Evolutionary conservation across 2,888 invertebrate species (phyloP), one percentile per base, ranked within the genome.

Genomic region (Drosophila rubida): DNA sequence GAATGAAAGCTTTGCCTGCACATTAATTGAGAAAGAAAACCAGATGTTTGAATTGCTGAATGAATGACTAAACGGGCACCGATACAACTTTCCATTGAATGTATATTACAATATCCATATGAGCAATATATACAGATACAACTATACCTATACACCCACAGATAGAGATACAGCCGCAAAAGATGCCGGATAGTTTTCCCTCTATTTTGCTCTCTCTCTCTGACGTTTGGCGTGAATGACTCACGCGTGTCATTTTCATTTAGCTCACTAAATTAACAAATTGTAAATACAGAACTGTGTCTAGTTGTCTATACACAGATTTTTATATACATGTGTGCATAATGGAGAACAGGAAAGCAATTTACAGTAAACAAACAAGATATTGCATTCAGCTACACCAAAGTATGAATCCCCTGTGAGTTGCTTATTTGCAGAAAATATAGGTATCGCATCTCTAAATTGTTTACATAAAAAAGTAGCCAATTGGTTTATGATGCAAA

Each of bases 231-330:
- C 13, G 27, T 42, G 16, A 11, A 48, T 82, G 88, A 82, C 39
- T 87, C 82, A 82, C 54, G 19, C 67, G 35, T 61, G 63, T 51
- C 64, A 69, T 68, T 80, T 80, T 78, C 70, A 69, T 87, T 69
- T 59, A 62, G 66, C 59, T 59, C 45, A 70, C 69, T 64, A 80
- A 70, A 77, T 41, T 60, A 70, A 51, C 68, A 71, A 63, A 60
- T 53, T 62, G 75, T 54, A 62, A 68, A 78, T 80, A 77, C 30
- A 64, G 65, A 74, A 60, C 63, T 67, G 46, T 65, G 25, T 32
- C 25, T 27, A 23, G 23, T 50, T 50, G 23, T 39, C 39, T 27
- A 39, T 27, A 27, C 27, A 53, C 53, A 7, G 22, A 32, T 22
- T 30, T 41, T 7, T 50, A 45, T 35, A 27, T 25, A 48, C 6